Evolutionary conservation across 2,797 vertebrate genomes (phyloP), one percentile per base, ranked within the genome.

Genomic region (Chaunax sp.): DNA sequence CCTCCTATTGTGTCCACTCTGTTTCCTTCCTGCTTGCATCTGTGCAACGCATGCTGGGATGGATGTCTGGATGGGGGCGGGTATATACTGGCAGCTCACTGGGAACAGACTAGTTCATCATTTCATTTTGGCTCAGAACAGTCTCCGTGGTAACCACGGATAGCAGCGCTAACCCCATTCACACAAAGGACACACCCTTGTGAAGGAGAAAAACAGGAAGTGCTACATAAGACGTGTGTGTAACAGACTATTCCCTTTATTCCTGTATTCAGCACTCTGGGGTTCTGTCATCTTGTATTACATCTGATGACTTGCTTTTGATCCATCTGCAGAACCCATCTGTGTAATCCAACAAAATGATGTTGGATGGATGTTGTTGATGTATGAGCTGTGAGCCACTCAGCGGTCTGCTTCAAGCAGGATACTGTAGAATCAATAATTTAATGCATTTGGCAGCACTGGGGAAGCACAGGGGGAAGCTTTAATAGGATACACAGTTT

Each of bases 111-210:
- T 83, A 78, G 65, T 81, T 78, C 85, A 85, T 89, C 78, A 78
- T 87, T 90, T 87, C 79, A 83, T 86, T 85, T 84, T 8, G 40
- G 80, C 84, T 84, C 58, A 78, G 83, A 74, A 65, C 76, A 82
- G 87, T 91, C 78, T 87, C 86, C 86, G 89, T 93, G 85, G 83
- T 20, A 91, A 92, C 86, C 81, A 37, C 4, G 47, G 78, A 90
- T 3, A 71, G 82, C 77, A 85, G 87, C 67, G 50, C 81, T 78
- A 86, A 77, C 83, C 71, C 81, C 76, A 33, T 71, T 84, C 61
- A 51, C 82, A 89, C 86, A 89, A 87, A 88, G 84, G 86, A 89
- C 89, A 90, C 90, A 55, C 90, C 90, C 87, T 85, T 80, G 82
- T 72, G 45, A 59, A 75, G 72, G 74, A 84, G 72, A 78, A 85